Evolutionary conservation across 2,113 vertebrate species (phyloP).

Genomic region (Osmerus eperlanus): DNA sequence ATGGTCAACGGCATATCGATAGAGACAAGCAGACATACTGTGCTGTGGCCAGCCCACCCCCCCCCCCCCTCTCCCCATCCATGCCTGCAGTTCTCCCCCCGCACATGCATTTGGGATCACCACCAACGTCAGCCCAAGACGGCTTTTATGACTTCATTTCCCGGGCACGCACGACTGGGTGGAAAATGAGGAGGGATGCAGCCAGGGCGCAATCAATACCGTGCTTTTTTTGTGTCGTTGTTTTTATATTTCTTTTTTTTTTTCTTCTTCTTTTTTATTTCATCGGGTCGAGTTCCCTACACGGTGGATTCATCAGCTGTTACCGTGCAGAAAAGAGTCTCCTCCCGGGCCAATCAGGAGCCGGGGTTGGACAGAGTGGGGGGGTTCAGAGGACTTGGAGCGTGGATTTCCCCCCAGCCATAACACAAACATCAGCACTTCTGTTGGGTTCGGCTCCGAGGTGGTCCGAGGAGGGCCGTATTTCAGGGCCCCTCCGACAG

Average conservation of each 20-base stretch:
- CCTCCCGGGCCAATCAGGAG: conserved; percentile 1
- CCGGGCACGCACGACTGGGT: conserved; percentile 45
- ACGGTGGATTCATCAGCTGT: conserved; percentile 43
- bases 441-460: conserved; percentile 15
- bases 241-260: not conserved
- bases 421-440: conserved; percentile 58
- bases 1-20: too few species aligned
- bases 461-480: conserved; percentile 49
- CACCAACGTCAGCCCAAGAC: conserved; percentile 46
- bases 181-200: conserved; percentile 53
- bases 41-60: not conserved
- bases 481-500: conserved; percentile 53
- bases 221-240: conserved; percentile 30
- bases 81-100: not conserved
- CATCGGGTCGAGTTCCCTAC: conserved; percentile 29
- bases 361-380: not conserved
- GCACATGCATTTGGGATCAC: conserved; percentile 55
- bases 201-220: conserved; percentile 52
- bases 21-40: not conserved
- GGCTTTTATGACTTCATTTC: conserved; percentile 60
- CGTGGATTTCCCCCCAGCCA: conserved; percentile 36
- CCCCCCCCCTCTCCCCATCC: not conserved
- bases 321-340: conserved; percentile 17
- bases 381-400: conserved; percentile 18
- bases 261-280: conserved; percentile 14